Conservation (phyloP, 2,113 vertebrate species). For the Triplophysa dalaica region DNA sequence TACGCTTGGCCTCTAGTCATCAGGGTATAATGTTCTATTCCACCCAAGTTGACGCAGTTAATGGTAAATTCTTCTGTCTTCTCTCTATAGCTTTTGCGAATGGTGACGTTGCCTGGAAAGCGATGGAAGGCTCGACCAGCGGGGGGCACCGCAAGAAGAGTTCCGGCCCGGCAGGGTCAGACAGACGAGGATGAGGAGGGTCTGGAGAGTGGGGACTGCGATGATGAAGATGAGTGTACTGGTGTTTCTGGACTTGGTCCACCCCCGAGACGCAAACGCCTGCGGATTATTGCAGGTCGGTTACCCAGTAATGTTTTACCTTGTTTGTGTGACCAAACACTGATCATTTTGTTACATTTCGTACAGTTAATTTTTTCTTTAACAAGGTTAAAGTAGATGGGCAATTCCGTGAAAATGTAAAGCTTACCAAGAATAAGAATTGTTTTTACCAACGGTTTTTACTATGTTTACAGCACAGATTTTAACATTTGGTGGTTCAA, state of each 20-base stretch:
- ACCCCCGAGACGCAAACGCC: slow-evolving; percentile 70
- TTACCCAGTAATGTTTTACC: neutral
- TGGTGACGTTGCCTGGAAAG: slow-evolving; percentile 72
- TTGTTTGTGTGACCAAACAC: neutral
- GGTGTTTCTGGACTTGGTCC: slow-evolving; percentile 74
- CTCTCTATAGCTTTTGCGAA: slow-evolving; percentile 67
- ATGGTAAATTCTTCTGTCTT: slow-evolving; percentile 33
- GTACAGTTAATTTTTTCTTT: no score
- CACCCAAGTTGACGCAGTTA: neutral
- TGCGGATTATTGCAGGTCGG: slow-evolving; percentile 77
- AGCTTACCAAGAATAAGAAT: no score
- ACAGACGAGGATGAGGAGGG: slow-evolving; percentile 66
- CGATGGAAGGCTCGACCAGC: slow-evolving; percentile 69
- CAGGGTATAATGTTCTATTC: neutral
- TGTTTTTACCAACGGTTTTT: no score
- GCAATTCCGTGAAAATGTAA: no score
- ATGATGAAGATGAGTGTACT: slow-evolving; percentile 77
- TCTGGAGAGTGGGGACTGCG: slow-evolving; percentile 75
- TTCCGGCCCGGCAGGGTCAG: slow-evolving; percentile 55
- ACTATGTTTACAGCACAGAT: no score
- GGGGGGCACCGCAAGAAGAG: slow-evolving; percentile 44
- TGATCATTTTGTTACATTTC: no score
- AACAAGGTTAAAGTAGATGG: no score
- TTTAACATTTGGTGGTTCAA: no score
- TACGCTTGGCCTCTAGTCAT: neutral